Base-by-base conservation (phyloP, 1,140 invertebrate genomes). In the Epicauta chinensis region DNA sequence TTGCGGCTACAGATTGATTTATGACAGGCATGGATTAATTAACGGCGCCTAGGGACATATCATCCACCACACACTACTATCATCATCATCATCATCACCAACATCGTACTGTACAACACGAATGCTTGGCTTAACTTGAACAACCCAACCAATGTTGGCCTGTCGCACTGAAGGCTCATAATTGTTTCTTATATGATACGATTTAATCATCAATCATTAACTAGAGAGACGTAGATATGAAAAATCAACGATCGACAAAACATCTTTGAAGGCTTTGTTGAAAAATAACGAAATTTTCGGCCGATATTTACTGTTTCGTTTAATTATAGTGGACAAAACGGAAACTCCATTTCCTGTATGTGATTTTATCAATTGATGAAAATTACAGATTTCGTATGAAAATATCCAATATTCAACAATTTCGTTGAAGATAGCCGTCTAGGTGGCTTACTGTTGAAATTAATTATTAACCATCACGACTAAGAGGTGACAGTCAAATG, bases 1-100 rank as follows among this genome's bases (percentile, higher is more conserved):
- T 67, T 67, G 64, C 59, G 63, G 62, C 60, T 64, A 61, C 64
- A 63, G 59, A 67, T 66, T 67, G 66, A 67, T 67, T 67, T 66
- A 67, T 67, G 64, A 62, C 56, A 54, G 58, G 49, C 35, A 45
- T 50, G 56, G 64, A 67, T 67, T 67, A 67, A 67, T 67, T 66
- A 67, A 62, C 59, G 63, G 59, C 56, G 58, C 47, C 38, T 50
- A 59, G 60, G 60, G 60, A 60, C 59, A 61, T 40, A 58, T 61
- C 61, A 55, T 53, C 49, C 61, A 62, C 46, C 58, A 53, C 42
- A n/a, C n/a, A n/a, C n/a, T n/a, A n/a, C n/a, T n/a, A n/a, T n/a
- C 57, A 56, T 41, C 47, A 55, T 52, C 53, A 45, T 45, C 44
- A 51, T 46, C 56, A 49, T 29, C 23, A 23, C 7, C 23, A 23